phyloP scores from a whole-genome alignment of 2,888 invertebrate genomes.

The Elgonia sp. region DNA sequence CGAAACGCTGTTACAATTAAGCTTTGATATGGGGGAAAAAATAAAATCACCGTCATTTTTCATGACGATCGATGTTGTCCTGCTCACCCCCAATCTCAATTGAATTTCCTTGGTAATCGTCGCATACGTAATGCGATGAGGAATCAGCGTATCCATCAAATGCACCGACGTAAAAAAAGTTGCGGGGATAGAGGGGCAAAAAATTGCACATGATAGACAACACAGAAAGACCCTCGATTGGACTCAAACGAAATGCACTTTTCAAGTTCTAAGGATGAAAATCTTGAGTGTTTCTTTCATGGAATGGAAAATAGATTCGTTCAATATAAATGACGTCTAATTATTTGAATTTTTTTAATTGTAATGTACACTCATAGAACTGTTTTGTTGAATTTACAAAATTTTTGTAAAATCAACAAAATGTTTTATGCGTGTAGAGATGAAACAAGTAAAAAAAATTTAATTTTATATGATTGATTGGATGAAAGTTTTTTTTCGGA shows the following conservation, averaged over 20 bases:
- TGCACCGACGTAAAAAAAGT: conserved; percentile 31
- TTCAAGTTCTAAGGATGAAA: conserved; percentile 39
- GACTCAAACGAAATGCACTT: conserved; percentile 61
- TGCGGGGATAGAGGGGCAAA: conserved; percentile 22
- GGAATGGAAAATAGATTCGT: conserved; percentile 37
- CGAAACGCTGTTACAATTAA: conserved; percentile 57
- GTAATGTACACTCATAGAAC: too few species aligned
- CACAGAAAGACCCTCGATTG: conserved; percentile 56
- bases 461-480: too few species aligned
- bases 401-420: too few species aligned
- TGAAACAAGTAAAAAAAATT: too few species aligned
- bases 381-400: too few species aligned
- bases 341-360: conserved; percentile 61
- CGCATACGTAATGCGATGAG: conserved; percentile 67
- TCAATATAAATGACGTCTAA: conserved; percentile 57
- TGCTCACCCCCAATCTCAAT: conserved; percentile 35
- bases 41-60: conserved; percentile 71
- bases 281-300: conserved; percentile 47
- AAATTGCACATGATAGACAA: conserved; percentile 35
- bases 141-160: conserved; percentile 68
- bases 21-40: conserved; percentile 1
- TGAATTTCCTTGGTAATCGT: conserved; percentile 70
- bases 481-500: too few species aligned
- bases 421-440: too few species aligned
- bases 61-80: conserved; percentile 68